Conservation (phyloP, 2,113 vertebrate genomes). For the Cyprinodon variegatus region DNA sequence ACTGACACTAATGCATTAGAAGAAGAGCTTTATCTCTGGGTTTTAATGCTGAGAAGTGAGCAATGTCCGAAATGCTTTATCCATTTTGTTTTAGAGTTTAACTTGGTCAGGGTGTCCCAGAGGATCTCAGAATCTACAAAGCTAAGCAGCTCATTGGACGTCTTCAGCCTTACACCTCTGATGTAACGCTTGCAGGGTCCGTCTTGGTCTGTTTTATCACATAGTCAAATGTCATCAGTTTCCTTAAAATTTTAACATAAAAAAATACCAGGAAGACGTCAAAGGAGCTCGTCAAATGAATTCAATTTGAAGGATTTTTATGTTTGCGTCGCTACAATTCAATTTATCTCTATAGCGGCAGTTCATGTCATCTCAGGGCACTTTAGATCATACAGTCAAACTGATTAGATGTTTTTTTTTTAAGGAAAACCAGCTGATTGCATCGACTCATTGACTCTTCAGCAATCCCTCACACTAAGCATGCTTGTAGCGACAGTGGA, state of each 20-base stretch:
- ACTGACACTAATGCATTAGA: neutral
- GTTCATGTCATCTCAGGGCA: too few relatives aligned
- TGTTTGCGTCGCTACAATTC: too few relatives aligned
- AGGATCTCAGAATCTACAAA: conserved; percentile 33
- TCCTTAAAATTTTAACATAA: neutral
- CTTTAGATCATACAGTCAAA: too few relatives aligned
- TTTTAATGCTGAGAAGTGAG: neutral
- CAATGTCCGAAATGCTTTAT: neutral
- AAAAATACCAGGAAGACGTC: conserved; percentile 3
- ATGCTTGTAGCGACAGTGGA: too few relatives aligned
- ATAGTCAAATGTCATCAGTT: neutral
- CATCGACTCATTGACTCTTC: too few relatives aligned
- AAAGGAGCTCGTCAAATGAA: neutral
- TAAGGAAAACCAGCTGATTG: too few relatives aligned
- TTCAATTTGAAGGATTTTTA: neutral
- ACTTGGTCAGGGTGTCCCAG: conserved; percentile 41
- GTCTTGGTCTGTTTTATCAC: conserved; percentile 2
- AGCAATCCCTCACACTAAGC: too few relatives aligned
- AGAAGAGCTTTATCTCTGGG: neutral
- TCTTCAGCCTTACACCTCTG: conserved; percentile 49
- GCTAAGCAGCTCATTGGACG: conserved; percentile 26
- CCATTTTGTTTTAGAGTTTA: neutral
- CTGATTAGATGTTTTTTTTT: too few relatives aligned
- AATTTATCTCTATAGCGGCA: too few relatives aligned
- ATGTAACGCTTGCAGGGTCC: conserved; percentile 61